Evolutionary conservation across 2,113 vertebrate genomes (phyloP).

Genomic region (Eulacestoma nigropectus): DNA sequence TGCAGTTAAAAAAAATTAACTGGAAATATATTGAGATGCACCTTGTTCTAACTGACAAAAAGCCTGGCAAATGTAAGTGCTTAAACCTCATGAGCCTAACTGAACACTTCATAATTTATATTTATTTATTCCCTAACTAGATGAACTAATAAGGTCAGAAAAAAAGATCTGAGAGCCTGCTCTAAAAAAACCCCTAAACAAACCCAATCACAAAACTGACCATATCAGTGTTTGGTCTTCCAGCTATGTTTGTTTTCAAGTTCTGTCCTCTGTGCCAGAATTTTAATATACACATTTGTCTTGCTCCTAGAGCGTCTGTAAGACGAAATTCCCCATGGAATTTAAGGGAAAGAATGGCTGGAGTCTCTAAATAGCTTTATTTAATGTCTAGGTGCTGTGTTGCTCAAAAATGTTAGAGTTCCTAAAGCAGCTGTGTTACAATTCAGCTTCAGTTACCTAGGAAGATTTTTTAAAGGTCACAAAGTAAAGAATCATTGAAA

Average conservation of each 20-base stretch:
- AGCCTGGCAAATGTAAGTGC: neutral
- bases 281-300: neutral
- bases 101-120: neutral
- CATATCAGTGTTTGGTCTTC: neutral
- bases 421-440: neutral
- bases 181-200: fast-evolving
- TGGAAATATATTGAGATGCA: neutral
- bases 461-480: neutral
- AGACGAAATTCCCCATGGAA: neutral
- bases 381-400: neutral
- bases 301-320: neutral
- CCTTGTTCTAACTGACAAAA: neutral
- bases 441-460: neutral
- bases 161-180: neutral
- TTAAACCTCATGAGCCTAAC: neutral
- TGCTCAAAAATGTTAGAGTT: neutral
- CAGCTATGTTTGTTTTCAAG: neutral
- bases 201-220: neutral
- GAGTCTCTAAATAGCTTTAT: neutral
- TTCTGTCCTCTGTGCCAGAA: neutral
- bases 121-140: neutral
- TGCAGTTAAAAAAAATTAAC: neutral
- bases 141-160: neutral
- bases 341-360: neutral
- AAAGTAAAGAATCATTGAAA: neutral